Conservation (phyloP, 2,797 vertebrate genomes). For the Echeneis naucrates region DNA sequence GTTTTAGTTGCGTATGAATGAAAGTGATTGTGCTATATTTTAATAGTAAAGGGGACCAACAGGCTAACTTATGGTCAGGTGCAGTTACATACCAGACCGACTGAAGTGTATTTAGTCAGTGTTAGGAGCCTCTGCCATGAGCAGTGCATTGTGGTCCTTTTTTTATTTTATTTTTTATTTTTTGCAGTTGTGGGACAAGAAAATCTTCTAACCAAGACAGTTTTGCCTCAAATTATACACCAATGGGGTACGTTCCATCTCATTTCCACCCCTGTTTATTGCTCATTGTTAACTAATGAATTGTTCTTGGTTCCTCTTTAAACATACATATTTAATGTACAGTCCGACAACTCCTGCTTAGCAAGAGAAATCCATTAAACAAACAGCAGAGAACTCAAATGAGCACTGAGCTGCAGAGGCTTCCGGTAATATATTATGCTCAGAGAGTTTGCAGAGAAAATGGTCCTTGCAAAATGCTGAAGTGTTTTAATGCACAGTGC, state of each 20-base stretch:
- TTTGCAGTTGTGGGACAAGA: conserved; percentile 2
- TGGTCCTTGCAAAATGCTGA: conserved; percentile 4
- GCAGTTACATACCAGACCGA: background rate
- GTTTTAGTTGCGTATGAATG: background rate
- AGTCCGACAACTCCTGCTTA: conserved; percentile 42
- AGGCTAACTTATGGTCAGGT: background rate
- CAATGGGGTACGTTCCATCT: conserved; percentile 32
- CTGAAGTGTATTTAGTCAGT: background rate
- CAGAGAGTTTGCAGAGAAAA: conserved; percentile 27
- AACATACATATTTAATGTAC: conserved; percentile 55
- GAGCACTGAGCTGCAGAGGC: conserved; percentile 35
- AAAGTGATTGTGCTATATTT: background rate
- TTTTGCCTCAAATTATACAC: conserved; percentile 21
- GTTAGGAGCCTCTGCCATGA: no score
- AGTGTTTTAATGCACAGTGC: conserved; percentile 5
- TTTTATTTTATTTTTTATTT: conserved; percentile 10
- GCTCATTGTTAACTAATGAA: conserved; percentile 52
- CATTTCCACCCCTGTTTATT: conserved; percentile 48
- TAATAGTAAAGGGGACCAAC: background rate
- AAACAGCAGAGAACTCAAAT: conserved; percentile 32
- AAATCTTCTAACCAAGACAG: conserved; percentile 7
- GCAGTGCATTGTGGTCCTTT: no score
- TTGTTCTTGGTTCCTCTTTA: conserved; percentile 44
- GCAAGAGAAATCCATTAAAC: conserved; percentile 32
- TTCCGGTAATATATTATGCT: conserved; percentile 36